Conservation (phyloP, 2,888 invertebrate species). For the Atherix ibis region DNA sequence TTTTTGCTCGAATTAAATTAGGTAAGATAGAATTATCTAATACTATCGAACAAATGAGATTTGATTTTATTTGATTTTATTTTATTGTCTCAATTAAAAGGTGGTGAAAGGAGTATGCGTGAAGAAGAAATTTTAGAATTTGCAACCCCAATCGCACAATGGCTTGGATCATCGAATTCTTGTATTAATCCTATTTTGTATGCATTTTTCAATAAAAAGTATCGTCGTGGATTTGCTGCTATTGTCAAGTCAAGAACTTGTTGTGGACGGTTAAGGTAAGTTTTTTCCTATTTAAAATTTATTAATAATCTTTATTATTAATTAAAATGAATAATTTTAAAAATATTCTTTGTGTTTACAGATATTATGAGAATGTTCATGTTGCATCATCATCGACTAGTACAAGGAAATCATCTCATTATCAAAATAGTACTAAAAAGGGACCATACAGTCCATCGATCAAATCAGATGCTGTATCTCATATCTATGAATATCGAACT, state of each 20-base stretch:
- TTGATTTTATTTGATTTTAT: neutral
- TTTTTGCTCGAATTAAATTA: constrained; percentile 74
- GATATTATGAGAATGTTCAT: constrained; percentile 72
- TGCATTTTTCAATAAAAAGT: constrained; percentile 90
- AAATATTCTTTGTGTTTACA: constrained; percentile 10
- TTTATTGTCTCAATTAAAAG: constrained; percentile 9
- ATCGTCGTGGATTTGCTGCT: constrained; percentile 74
- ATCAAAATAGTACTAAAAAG: constrained; percentile 43
- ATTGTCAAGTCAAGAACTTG: constrained; percentile 74
- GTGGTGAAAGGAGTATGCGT: constrained; percentile 44
- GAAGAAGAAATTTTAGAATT: constrained; percentile 66
- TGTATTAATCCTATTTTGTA: constrained; percentile 92
- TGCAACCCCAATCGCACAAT: constrained; percentile 77
- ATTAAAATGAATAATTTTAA: too few relatives aligned
- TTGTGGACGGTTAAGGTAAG: constrained; percentile 56
- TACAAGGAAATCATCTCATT: constrained; percentile 71
- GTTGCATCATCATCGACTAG: constrained; percentile 74
- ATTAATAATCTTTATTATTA: too few relatives aligned
- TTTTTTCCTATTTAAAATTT: neutral
- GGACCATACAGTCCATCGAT: constrained; percentile 41
- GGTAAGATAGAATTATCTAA: constrained; percentile 38
- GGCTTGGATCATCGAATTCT: constrained; percentile 86
- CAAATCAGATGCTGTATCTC: constrained; percentile 37
- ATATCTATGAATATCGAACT: constrained; percentile 35
- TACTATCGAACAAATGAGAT: neutral